Evolutionary conservation across 2,797 vertebrate species (phyloP).

Genomic region (Euthynnus affinis): DNA sequence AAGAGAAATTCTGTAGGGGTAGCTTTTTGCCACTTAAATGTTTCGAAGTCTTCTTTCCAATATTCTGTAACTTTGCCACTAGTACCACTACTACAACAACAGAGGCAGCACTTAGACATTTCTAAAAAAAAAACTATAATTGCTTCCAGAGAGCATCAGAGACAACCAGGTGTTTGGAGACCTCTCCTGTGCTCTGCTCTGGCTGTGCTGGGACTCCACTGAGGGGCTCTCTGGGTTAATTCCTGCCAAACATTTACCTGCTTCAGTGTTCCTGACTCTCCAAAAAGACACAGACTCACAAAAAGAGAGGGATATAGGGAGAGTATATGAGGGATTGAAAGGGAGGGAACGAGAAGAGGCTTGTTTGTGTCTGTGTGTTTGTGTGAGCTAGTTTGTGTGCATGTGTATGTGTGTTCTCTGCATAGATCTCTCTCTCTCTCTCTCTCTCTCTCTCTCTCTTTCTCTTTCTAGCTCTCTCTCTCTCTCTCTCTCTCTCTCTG

Average conservation of each 20-base stretch:
- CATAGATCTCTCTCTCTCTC: too few relatives aligned
- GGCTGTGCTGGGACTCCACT: conserved; percentile 64
- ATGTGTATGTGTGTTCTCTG: conserved; percentile 44
- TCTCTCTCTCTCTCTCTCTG: too few relatives aligned
- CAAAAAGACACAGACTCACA: conserved; percentile 74
- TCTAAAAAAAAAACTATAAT: conserved; percentile 67
- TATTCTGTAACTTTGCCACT: conserved; percentile 33
- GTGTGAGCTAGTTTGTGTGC: conserved; percentile 1
- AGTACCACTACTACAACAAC: conserved; percentile 19
- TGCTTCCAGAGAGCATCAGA: conserved; percentile 77
- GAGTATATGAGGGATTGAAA: conserved; percentile 69
- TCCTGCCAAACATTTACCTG: conserved; percentile 82
- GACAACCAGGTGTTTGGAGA: conserved; percentile 82
- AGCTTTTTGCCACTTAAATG: conserved; percentile 11
- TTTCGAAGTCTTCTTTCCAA: conserved; percentile 23
- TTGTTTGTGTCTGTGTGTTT: conserved; percentile 29
- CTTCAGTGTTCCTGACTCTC: conserved; percentile 74
- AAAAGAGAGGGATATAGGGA: conserved; percentile 71
- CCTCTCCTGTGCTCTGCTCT: conserved; percentile 67
- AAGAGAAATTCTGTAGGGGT: conserved; percentile 12
- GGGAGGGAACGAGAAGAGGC: conserved; percentile 60
- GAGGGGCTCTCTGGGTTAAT: conserved; percentile 77
- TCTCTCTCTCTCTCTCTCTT: too few relatives aligned
- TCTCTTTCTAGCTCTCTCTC: too few relatives aligned
- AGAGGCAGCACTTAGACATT: conserved; percentile 54